phyloP scores from a whole-genome alignment of 1,140 invertebrate genomes.

The Nylanderia fulva region DNA sequence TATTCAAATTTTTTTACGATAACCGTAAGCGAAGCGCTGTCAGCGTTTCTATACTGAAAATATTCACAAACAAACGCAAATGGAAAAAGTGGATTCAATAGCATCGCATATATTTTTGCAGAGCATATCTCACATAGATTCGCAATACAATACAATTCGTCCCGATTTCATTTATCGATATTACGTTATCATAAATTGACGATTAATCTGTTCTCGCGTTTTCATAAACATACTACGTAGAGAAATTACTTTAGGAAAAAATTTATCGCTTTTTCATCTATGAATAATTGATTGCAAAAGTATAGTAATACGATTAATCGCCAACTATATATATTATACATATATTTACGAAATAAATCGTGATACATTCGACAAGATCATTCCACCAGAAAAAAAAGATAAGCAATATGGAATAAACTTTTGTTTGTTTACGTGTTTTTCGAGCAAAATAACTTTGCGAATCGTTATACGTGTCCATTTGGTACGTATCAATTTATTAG shows the following conservation, averaged over 20 bases:
- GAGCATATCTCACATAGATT: not conserved
- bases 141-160: slow-evolving; percentile 15
- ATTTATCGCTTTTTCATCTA: not conserved
- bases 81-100: slow-evolving; percentile 27
- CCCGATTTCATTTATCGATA: slow-evolving; percentile 19
- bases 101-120: slow-evolving; percentile 10
- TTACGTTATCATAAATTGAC: slow-evolving; percentile 25
- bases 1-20: slow-evolving; percentile 31
- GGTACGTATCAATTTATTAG: too few species aligned
- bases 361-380: not conserved
- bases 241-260: not conserved
- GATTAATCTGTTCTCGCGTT: slow-evolving; percentile 24
- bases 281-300: slow-evolving; percentile 30
- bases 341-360: slow-evolving; percentile 1
- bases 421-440: too few species aligned
- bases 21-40: slow-evolving; percentile 12
- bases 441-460: too few species aligned
- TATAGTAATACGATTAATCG: not conserved
- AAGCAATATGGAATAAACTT: not conserved
- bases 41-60: slow-evolving; percentile 30
- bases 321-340: not conserved
- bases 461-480: too few species aligned
- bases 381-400: not conserved
- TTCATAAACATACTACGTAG: not conserved
- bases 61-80: slow-evolving; percentile 19